A percentile compares a stretch with the other conserved stretches of the same genome.
These are phyloP conservation scores for Antedon mediterranea DNA, from an alignment of 53 echinoderm and acorn worm genomes.

Conservation along the genomic window DNA sequence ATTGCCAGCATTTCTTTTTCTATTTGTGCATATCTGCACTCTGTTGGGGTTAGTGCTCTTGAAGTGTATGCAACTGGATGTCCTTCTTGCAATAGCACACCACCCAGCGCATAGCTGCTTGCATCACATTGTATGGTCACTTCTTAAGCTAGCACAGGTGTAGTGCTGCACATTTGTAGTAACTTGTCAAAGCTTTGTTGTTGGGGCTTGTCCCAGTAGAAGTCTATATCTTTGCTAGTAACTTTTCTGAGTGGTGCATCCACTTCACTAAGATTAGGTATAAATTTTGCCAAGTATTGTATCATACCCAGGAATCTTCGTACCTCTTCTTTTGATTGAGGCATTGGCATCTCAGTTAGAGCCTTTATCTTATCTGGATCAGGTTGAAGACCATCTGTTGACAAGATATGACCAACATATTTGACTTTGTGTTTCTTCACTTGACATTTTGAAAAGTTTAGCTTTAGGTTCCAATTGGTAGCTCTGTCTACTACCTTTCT, in stretches of 20 bases:
- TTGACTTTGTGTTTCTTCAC: conserved; percentile 17
- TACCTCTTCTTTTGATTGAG: conserved; percentile 22
- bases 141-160: conserved; percentile 41
- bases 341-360: conserved; percentile 30
- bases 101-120: conserved; percentile 41
- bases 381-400: conserved; percentile 17
- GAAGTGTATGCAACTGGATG: conserved; percentile 2
- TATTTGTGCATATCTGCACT: conserved; percentile 38
- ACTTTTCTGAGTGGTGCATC: conserved; percentile 36
- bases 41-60: conserved; percentile 13
- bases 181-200: conserved; percentile 26
- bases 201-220: conserved; percentile 24
- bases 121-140: conserved; percentile 48
- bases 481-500: conserved; percentile 23
- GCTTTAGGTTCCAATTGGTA: conserved; percentile 36
- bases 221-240: conserved; percentile 17
- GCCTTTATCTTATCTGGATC: conserved; percentile 36
- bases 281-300: conserved; percentile 35
- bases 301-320: conserved; percentile 34
- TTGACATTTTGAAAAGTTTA: conserved; percentile 31
- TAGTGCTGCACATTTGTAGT: conserved; percentile 13
- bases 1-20: conserved; percentile 60
- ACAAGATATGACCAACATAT: conserved; percentile 35
- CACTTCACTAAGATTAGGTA: conserved; percentile 33
- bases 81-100: conserved; percentile 26